Evolutionary conservation across 2,797 vertebrate genomes (phyloP).

Genomic region (Manis javanica): DNA sequence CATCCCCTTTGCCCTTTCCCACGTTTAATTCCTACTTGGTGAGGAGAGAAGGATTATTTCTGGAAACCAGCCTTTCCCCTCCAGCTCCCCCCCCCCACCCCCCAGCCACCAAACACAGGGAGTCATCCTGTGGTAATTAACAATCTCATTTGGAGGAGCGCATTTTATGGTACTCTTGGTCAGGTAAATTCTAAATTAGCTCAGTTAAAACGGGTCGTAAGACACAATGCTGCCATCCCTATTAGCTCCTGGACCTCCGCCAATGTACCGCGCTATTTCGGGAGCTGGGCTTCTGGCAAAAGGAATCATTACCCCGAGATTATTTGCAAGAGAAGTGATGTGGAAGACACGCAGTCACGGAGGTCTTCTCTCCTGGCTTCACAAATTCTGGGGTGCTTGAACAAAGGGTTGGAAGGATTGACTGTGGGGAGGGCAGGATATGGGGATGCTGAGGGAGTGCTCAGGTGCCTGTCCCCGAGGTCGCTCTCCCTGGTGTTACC

Average conservation of each 20-base stretch:
- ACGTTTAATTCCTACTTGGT: constrained; percentile 57
- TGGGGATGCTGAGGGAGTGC: background rate
- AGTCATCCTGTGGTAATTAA: constrained; percentile 73
- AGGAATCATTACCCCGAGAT: constrained; percentile 72
- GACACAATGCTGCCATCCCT: constrained; percentile 73
- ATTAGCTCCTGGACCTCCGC: constrained; percentile 74
- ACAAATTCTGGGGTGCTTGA: background rate
- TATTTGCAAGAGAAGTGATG: background rate
- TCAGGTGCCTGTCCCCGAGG: background rate
- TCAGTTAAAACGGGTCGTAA: constrained; percentile 77
- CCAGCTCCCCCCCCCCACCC: background rate
- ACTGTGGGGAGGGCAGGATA: background rate
- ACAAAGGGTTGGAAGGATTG: constrained; percentile 9
- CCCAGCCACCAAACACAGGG: background rate
- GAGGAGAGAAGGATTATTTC: constrained; percentile 73
- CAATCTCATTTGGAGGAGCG: constrained; percentile 46
- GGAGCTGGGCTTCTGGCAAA: constrained; percentile 58
- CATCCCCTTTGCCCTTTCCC: constrained; percentile 66
- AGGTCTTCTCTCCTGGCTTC: background rate
- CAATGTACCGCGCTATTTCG: constrained; percentile 70
- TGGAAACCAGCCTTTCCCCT: constrained; percentile 51
- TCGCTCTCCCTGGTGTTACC: background rate
- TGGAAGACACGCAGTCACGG: constrained; percentile 6
- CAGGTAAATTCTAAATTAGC: constrained; percentile 82
- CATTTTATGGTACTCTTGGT: constrained; percentile 74